Conservation (phyloP, 1,140 invertebrate genomes). For the Caligus rogercresseyi region DNA sequence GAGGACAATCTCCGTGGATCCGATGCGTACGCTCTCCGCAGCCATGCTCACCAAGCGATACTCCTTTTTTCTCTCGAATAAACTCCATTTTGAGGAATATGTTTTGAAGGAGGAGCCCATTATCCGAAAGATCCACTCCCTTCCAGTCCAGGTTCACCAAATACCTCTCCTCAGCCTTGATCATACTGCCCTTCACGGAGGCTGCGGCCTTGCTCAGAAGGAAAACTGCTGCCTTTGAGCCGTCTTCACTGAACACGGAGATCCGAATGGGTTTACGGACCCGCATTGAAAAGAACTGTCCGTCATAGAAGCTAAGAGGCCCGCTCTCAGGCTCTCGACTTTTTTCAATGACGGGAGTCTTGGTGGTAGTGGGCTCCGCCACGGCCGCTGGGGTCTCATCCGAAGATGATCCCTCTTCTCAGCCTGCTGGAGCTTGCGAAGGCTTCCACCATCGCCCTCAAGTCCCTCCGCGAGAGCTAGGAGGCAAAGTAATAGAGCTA, state of each 20-base stretch:
- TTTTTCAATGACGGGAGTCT: background rate
- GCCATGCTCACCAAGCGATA: background rate
- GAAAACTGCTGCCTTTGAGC: background rate
- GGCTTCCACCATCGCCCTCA: no score
- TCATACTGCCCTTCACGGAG: slow-evolving; percentile 13
- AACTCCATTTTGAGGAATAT: background rate
- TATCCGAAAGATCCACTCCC: background rate
- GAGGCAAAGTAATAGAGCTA: no score
- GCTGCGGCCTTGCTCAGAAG: background rate
- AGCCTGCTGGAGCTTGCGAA: no score
- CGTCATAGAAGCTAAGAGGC: slow-evolving; percentile 4
- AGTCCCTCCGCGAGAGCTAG: no score
- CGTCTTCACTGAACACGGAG: background rate
- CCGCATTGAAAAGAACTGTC: slow-evolving; percentile 8
- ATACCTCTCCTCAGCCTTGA: slow-evolving; percentile 3
- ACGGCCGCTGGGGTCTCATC: no score
- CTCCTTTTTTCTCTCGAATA: background rate
- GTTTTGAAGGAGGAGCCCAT: background rate
- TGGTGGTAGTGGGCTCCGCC: no score
- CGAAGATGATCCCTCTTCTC: no score
- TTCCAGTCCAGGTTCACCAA: slow-evolving; percentile 7
- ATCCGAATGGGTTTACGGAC: background rate
- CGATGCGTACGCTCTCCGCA: background rate
- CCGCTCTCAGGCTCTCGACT: background rate
- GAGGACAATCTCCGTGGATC: background rate